Percentiles rank a stretch among this genome's conserved stretches.
Conservation (phyloP, 37 sponge, comb jelly and placozoan genomes). For the Haliclona indistincta region DNA sequence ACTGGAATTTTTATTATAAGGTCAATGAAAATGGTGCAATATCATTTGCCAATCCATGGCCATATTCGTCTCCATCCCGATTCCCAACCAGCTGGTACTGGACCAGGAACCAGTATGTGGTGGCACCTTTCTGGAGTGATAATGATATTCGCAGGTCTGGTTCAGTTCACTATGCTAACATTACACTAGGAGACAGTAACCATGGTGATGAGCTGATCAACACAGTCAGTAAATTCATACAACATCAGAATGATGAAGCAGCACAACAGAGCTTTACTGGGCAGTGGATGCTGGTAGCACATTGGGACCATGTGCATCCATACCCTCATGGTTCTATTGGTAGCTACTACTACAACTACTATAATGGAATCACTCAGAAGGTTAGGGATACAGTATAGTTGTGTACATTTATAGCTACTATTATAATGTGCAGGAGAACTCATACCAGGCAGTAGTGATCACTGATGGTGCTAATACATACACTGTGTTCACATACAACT, state of each 20-base stretch:
- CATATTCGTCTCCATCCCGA: background rate
- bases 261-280: no score
- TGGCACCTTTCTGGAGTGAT: constrained; percentile 79
- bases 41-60: constrained; percentile 16
- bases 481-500: constrained; percentile 72
- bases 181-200: background rate
- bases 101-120: constrained; percentile 12
- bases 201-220: no score
- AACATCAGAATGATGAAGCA: background rate
- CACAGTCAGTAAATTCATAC: constrained; percentile 28
- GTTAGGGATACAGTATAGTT: no score
- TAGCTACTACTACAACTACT: no score
- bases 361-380: no score
- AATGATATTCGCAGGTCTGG: constrained; percentile 51
- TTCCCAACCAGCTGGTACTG: background rate
- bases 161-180: constrained; percentile 6
- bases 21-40: constrained; percentile 40
- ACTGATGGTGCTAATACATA: constrained; percentile 58
- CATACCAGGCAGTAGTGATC: constrained; percentile 71
- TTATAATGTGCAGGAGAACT: no score
- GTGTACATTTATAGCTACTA: no score
- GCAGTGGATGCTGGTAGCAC: constrained; percentile 47
- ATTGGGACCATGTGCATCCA: constrained; percentile 57
- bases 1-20: no score
- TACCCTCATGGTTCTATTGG: constrained; percentile 59